phyloP scores from a whole-genome alignment of 2,888 invertebrate species.

The Lasioglossum lativentre region DNA sequence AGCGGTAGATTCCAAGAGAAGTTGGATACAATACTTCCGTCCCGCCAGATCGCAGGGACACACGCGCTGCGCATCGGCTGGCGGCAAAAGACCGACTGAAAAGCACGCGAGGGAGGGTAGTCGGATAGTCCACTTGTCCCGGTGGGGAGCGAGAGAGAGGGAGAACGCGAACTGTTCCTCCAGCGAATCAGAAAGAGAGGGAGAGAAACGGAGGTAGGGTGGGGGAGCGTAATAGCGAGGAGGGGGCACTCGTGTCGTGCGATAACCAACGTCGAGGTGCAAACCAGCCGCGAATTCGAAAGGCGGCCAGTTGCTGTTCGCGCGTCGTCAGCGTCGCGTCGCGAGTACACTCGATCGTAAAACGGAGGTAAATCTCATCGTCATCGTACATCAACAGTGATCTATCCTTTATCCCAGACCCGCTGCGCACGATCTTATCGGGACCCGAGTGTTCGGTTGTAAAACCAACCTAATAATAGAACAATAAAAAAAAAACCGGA shows the following conservation, averaged over 20 bases:
- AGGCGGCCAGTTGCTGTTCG: slow-evolving; percentile 82
- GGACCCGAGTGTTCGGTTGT: slow-evolving; percentile 2
- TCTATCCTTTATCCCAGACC: neutral
- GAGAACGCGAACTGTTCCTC: slow-evolving; percentile 34
- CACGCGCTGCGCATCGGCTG: slow-evolving; percentile 30
- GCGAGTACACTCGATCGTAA: slow-evolving; percentile 44
- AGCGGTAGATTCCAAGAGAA: neutral
- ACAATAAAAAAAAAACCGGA: neutral
- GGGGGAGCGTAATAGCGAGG: slow-evolving; percentile 39
- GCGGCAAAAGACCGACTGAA: slow-evolving; percentile 57
- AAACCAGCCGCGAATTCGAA: slow-evolving; percentile 82
- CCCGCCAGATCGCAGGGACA: slow-evolving; percentile 10
- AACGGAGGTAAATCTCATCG: slow-evolving; percentile 57
- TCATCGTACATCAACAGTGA: neutral
- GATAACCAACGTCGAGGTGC: slow-evolving; percentile 82
- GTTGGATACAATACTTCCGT: neutral
- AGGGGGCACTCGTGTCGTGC: slow-evolving; percentile 71
- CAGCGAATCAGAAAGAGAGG: slow-evolving; percentile 26
- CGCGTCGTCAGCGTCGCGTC: slow-evolving; percentile 79
- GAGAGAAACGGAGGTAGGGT: neutral
- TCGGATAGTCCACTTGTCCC: slow-evolving; percentile 26
- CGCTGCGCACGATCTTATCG: slow-evolving; percentile 11
- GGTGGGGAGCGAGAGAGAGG: slow-evolving; percentile 50
- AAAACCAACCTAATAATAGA: neutral
- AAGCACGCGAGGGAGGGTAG: slow-evolving; percentile 66